Evolutionary conservation across 2,797 vertebrate genomes (phyloP), one percentile per base, ranked within the genome.

Genomic region (Enteromius unitaeniatus): DNA sequence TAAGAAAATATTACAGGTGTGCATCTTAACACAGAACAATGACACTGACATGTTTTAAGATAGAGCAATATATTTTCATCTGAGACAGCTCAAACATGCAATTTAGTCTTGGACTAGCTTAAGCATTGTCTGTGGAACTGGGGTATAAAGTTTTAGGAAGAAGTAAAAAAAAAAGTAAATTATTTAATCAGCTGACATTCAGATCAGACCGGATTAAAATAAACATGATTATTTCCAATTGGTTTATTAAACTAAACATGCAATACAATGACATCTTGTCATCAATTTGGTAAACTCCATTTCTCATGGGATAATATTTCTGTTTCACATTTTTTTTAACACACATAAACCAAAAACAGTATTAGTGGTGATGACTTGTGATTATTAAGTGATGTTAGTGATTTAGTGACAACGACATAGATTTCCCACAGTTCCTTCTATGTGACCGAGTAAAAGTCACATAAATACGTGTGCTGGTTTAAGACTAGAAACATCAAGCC

Each of bases 381-480:
- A 49, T 53, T 21, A 79, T 67, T 65, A 15, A 49, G 42, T n/a
- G 49, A 74, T 15, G 72, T 55, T 74, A 23, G 21, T 14, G 49
- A 74, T 58, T 55, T 55, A 58, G 65, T 69, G 65, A 40, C 21
- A 28, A 37, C 1, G n/a, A 55, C n/a, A 55, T n/a, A 28, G 0
- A 47, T 31, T 64, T 62, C 55, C 23, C 17, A 17, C 34, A 64
- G 37, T 64, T 62, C 37, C 55, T 68, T 67, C 34, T 23, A 23
- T 51, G 23, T 14, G 62, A 45, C 31, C 37, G 15, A 31, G 37
- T 60, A 31, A 31, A 81, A 81, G 42, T 45, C 31, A 45, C 40
- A 42, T 42, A 42, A 42, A 42, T 26, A 73, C 21, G 10, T 76
- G 73, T n/a, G 62, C 42, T 65, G 17, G 60, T 82, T 69, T 28